A percentile compares a stretch with the other conserved stretches of the same genome.
These are phyloP conservation scores for Arctocebus calabarensis DNA, from an alignment of 2,797 vertebrate genomes.

Conservation along the genomic window DNA sequence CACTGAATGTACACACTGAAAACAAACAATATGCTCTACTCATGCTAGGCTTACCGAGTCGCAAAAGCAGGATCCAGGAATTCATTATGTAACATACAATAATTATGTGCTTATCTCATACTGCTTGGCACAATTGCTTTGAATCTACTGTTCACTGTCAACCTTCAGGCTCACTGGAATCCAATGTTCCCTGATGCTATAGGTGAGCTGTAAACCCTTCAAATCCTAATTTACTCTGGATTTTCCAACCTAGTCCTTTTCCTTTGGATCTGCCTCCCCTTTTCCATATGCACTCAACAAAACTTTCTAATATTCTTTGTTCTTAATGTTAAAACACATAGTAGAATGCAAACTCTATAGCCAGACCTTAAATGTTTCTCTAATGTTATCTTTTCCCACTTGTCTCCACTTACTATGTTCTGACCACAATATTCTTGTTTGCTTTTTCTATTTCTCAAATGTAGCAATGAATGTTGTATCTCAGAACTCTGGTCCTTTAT, in stretches of 20 bases:
- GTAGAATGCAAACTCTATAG: not conserved
- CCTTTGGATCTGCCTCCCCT: not conserved
- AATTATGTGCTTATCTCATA: not conserved
- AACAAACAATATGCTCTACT: not conserved
- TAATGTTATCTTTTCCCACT: not conserved
- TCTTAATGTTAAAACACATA: not conserved
- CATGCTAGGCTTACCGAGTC: not conserved
- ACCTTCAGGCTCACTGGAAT: not conserved
- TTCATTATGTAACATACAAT: not conserved
- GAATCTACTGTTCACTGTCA: not conserved
- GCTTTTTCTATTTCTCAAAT: not conserved
- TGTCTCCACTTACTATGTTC: not conserved
- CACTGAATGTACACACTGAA: not conserved
- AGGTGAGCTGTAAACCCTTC: not conserved
- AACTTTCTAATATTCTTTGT: not conserved
- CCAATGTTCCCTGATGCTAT: not conserved
- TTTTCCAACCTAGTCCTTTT: not conserved
- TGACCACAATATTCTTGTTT: not conserved
- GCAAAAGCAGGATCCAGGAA: not conserved
- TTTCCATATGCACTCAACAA: not conserved
- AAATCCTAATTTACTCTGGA: not conserved
- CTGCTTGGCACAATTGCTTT: not conserved
- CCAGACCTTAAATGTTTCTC: not conserved
- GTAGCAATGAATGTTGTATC: not conserved
- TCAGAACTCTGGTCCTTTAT: not conserved